phyloP scores from a whole-genome alignment of 2,113 vertebrate species.

The Chloropsis cyanopogon region DNA sequence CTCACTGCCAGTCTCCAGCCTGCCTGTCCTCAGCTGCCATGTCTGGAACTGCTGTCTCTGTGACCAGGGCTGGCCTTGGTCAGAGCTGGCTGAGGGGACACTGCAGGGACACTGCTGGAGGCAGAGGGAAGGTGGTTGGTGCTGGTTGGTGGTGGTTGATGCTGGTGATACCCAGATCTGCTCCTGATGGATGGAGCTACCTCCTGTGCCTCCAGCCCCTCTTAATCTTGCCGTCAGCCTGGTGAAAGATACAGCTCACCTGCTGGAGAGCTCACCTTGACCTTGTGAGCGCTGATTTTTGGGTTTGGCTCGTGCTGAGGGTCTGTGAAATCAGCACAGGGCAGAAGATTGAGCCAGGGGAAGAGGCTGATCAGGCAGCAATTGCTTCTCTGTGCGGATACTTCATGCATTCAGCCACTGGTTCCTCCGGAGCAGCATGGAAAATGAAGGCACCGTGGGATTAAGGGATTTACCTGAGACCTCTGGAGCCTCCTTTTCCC shows the following conservation, averaged over 20 bases:
- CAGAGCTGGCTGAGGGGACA: background rate
- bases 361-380: background rate
- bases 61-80: background rate
- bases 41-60: background rate
- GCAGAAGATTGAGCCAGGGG: background rate
- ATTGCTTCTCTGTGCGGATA: background rate
- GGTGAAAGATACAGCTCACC: background rate
- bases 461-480: background rate
- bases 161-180: background rate
- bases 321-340: background rate
- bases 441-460: background rate
- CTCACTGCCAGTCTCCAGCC: background rate
- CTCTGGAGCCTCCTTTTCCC: background rate
- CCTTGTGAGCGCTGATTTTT: background rate
- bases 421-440: background rate
- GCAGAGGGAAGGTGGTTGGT: background rate
- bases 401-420: background rate
- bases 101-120: background rate
- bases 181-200: background rate
- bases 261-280: background rate
- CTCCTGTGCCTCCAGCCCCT: background rate
- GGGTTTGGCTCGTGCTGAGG: background rate
- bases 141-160: background rate
- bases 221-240: background rate
- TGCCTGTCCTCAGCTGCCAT: background rate